Evolutionary conservation across 2,888 invertebrate genomes (phyloP), one percentile per base, ranked within the genome.

Genomic region (Meandrusa payeni): DNA sequence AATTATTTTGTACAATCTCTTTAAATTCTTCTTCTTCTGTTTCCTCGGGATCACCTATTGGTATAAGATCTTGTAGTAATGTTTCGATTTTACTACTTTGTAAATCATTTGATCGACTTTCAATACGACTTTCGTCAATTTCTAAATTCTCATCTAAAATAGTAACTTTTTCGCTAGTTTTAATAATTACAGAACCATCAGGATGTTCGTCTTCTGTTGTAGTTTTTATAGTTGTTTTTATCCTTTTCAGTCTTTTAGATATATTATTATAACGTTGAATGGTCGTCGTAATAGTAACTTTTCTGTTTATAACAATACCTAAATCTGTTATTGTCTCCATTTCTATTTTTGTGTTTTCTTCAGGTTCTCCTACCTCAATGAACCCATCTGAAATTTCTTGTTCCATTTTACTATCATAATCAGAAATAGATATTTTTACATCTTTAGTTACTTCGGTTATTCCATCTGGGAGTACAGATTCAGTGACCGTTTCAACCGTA

Each of bases 401-500:
- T 19, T 55, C 50, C 39, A 49, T 39, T 23, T 74, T 63, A 11
- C 47, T 43, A 40, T 61, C 66, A 29, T 66, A 65, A 55, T 87
- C 83, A 15, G 76, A 65, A 22, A 88, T 55, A n/a, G 71, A 73
- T 23, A 87, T 70, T 54, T 78, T 80, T 0, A 78, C 55, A 51
- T 88, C 83, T 63, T 79, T 86, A 1, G 77, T 77, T 1, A 83
- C 62, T 76, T 87, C 83, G 24, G 73, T 76, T 46, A 74, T 60
- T 6, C 83, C 85, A 45, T 81, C 68, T 1, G 82, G 69, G 38
- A 71, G 63, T 34, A 59, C 68, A 9, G 76, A 77, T 56, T 86
- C 80, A 15, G 85, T 86, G 0, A 80, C 52, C 1, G 75, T 83
- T 62, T 85, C 81, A 2, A 75, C 46, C 0, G 80, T 83, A 0